A percentile compares a stretch with the other conserved stretches of the same genome.
These are phyloP conservation scores for Antedon mediterranea DNA, from an alignment of 53 echinoderm and acorn worm genomes.

Conservation along the genomic window DNA sequence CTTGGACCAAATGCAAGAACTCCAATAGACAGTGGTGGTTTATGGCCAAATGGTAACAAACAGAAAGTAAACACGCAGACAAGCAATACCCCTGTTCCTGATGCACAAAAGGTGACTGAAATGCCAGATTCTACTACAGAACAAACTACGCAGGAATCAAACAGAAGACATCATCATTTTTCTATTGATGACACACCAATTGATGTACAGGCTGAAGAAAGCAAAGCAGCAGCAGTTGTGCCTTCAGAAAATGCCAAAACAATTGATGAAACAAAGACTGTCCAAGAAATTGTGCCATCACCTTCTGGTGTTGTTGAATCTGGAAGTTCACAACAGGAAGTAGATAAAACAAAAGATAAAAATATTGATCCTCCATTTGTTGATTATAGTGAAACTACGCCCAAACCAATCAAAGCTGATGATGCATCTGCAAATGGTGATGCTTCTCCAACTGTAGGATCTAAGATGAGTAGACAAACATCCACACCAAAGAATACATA, in stretches of 20 bases:
- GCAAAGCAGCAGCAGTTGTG: neutral
- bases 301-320: neutral
- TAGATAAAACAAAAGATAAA: neutral
- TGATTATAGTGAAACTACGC: neutral
- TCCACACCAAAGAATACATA: no score
- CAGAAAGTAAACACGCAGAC: neutral
- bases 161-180: neutral
- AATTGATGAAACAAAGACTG: neutral
- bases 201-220: neutral
- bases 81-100: neutral
- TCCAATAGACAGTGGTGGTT: neutral
- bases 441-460: neutral
- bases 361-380: neutral
- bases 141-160: neutral
- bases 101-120: neutral
- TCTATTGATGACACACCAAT: neutral
- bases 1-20: neutral
- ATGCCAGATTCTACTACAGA: neutral
- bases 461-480: no score
- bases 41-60: neutral
- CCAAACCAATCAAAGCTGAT: neutral
- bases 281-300: neutral
- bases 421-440: neutral
- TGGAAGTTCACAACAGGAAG: neutral
- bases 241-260: neutral